phyloP scores from a whole-genome alignment of 2,113 vertebrate species.

The Pluvianellus socialis region DNA sequence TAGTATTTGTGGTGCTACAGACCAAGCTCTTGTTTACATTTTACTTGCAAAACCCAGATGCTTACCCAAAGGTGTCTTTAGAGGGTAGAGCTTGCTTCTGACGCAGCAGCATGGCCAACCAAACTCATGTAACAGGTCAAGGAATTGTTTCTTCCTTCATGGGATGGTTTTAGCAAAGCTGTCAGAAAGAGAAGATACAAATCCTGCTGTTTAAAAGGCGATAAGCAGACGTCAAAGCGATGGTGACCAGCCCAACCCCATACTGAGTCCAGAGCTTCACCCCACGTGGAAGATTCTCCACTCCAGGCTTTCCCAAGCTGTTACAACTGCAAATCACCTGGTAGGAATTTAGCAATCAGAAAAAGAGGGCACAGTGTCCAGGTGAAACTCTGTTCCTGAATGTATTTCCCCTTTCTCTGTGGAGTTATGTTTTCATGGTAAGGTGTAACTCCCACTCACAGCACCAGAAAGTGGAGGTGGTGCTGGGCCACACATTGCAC shows the following conservation, averaged over 20 bases:
- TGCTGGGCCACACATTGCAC: background rate
- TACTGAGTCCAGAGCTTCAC: background rate
- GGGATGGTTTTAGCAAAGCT: background rate
- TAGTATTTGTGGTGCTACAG: background rate
- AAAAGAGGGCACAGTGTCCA: background rate
- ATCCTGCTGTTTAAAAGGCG: background rate
- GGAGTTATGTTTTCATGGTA: background rate
- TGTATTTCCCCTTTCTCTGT: background rate
- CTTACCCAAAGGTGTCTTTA: background rate
- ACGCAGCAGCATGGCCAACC: fast-evolving
- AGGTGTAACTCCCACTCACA: background rate
- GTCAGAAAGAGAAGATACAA: background rate
- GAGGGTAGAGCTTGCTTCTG: background rate
- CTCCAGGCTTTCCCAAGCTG: background rate
- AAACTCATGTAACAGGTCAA: background rate
- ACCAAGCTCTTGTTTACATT: background rate
- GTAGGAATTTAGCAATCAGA: background rate
- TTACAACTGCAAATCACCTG: fast-evolving
- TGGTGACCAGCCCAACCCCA: background rate
- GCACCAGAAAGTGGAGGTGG: fast-evolving
- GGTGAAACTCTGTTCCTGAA: background rate
- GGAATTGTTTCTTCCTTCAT: background rate
- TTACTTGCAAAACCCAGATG: background rate
- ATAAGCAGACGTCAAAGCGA: background rate
- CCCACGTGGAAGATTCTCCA: background rate